phyloP scores from a whole-genome alignment of 2,113 vertebrate species.

The Hystrix brachyura region DNA sequence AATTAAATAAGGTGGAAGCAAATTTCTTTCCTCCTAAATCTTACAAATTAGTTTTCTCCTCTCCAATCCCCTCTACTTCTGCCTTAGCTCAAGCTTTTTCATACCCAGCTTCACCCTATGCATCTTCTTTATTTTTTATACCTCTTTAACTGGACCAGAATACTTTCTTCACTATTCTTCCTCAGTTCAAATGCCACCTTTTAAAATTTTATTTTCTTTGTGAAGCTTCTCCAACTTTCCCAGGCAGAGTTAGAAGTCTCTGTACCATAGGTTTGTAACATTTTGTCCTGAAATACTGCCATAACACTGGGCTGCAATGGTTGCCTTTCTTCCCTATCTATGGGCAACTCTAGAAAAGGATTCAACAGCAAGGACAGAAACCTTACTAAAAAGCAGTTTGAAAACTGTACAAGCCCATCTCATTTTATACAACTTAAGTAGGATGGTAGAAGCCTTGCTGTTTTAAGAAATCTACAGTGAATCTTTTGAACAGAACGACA shows the following conservation, averaged over 20 bases:
- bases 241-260: neutral
- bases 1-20: neutral
- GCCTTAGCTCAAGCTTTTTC: neutral
- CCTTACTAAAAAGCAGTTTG: neutral
- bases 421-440: neutral
- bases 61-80: too few relatives aligned
- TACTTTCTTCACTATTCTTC: neutral
- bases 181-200: constrained; percentile 2
- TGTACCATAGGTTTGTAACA: constrained; percentile 12
- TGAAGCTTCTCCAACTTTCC: neutral
- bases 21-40: neutral
- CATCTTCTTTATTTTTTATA: neutral
- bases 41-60: neutral
- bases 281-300: neutral
- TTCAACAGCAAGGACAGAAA: neutral
- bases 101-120: neutral
- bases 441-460: neutral
- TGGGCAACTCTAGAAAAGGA: neutral
- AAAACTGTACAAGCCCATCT: neutral
- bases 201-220: neutral
- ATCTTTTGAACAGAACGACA: constrained; percentile 9
- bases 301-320: neutral
- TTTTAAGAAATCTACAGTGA: constrained; percentile 49
- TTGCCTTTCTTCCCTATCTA: neutral
- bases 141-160: neutral